Evolutionary conservation across 2,888 invertebrate species (phyloP), one percentile per base, ranked within the genome.

Genomic region (Philonicus albiceps): DNA sequence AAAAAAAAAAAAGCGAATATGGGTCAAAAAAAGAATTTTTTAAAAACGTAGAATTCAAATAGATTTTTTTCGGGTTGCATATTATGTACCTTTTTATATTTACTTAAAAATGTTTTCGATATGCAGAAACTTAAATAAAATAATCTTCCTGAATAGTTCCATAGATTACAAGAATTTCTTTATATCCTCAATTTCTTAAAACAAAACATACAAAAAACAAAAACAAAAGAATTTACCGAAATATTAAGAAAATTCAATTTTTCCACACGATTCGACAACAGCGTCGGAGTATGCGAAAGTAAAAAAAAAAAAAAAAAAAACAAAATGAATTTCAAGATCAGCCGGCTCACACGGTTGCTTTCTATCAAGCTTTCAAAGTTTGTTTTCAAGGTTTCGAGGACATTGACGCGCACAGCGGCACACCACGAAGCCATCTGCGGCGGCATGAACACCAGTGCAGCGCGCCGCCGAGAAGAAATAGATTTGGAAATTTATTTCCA

Each of bases 301-400:
- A 34, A 34, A 37, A 43, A 74, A n/a, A n/a, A n/a, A n/a, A n/a
- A n/a, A n/a, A n/a, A n/a, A n/a, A n/a, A n/a, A n/a, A n/a, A n/a
- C n/a, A n/a, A n/a, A 76, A 22, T 13, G 34, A 76, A 40, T 40
- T 40, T 76, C 76, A 76, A 76, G 76, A 76, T 76, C 76, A 76
- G 37, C 34, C 40, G 75, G 37, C 34, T 76, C 76, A 22, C 37
- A 11, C 22, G 40, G 22, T 64, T 64, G 76, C 34, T 76, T 76
- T 76, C 76, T 76, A 76, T 76, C 40, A 76, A 76, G 76, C 76
- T 76, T 76, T 76, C 76, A 76, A 76, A 76, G 76, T 86, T 80
- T 43, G 86, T 76, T 87, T 88, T 89, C 90, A 89, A 89, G 90
- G 90, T 89, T 89, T 81, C 88, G 88, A 89, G 90, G 90, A 90